Percentiles rank a stretch among this genome's conserved stretches.
These are phyloP conservation scores for Megalopta genalis DNA, from an alignment of 1,140 invertebrate species.

Conservation along the genomic window DNA sequence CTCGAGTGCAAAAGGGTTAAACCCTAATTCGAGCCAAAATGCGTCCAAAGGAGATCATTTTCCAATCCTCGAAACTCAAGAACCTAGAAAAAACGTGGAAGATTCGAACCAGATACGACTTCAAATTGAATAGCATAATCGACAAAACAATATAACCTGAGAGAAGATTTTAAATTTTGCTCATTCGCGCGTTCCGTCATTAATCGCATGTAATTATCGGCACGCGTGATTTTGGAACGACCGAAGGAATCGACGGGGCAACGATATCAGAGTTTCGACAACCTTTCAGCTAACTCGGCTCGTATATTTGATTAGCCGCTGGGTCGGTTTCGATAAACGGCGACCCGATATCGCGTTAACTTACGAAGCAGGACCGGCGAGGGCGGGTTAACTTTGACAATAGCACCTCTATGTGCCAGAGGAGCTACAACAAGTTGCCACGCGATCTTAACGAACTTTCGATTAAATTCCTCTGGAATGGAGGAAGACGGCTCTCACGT, in stretches of 20 bases:
- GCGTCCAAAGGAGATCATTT: too few species aligned
- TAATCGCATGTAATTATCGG: neutral
- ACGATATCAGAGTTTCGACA: conserved; percentile 11
- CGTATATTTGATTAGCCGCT: conserved; percentile 59
- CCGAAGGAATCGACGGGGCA: neutral
- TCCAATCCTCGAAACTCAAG: too few species aligned
- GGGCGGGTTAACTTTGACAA: conserved; percentile 63
- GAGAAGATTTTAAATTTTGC: too few species aligned
- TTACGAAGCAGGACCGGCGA: conserved; percentile 28
- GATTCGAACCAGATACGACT: too few species aligned
- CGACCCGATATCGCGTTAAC: conserved; percentile 29
- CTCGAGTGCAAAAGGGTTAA: too few species aligned
- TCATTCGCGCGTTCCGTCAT: too few species aligned
- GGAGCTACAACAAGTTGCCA: conserved; percentile 69
- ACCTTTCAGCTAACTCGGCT: neutral
- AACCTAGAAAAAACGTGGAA: too few species aligned
- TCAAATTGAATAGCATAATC: too few species aligned
- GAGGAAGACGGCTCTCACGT: conserved; percentile 24
- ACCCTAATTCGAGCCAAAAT: too few species aligned
- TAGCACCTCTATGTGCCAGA: conserved; percentile 48
- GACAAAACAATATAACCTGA: too few species aligned
- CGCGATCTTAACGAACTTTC: conserved; percentile 71
- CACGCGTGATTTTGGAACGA: neutral
- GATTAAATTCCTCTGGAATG: conserved; percentile 61
- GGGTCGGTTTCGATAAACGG: conserved; percentile 48